Conservation (phyloP, 2,113 vertebrate genomes). For the Philantomba maxwellii region DNA sequence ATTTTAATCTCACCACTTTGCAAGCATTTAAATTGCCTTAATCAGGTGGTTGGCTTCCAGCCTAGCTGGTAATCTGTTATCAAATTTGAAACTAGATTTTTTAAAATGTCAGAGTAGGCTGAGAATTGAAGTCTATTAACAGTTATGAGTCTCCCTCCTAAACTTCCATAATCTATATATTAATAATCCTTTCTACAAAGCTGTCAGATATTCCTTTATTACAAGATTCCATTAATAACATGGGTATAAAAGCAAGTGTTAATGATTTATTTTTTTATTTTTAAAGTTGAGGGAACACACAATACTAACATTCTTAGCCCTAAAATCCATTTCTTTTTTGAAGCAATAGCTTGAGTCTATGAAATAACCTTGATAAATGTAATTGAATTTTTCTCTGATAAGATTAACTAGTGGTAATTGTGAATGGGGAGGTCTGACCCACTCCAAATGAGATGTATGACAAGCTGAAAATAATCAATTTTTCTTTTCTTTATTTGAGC, state of each 20-base stretch:
- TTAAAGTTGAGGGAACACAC: constrained; percentile 41
- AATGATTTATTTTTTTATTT: constrained; percentile 83
- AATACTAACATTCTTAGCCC: constrained; percentile 80
- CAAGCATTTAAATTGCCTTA: constrained; percentile 98
- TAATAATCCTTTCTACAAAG: constrained; percentile 90
- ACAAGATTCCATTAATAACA: constrained; percentile 79
- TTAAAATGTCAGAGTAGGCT: constrained; percentile 96
- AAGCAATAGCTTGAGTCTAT: constrained; percentile 85
- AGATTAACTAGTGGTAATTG: constrained; percentile 95
- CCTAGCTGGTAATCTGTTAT: constrained; percentile 93
- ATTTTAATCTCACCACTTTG: constrained; percentile 99
- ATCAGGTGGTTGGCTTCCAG: constrained; percentile 91
- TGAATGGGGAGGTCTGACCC: constrained; percentile 85
- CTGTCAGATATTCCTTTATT: constrained; percentile 88
- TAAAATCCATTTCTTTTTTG: constrained; percentile 77
- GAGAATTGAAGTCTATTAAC: constrained; percentile 92
- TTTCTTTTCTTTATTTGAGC: constrained; percentile 61
- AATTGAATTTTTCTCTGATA: constrained; percentile 97
- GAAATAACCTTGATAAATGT: constrained; percentile 98
- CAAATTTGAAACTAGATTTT: constrained; percentile 95
- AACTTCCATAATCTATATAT: constrained; percentile 89
- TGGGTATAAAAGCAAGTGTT: constrained; percentile 77
- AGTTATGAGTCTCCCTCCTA: constrained; percentile 89
- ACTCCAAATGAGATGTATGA: constrained; percentile 87
- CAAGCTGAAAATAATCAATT: constrained; percentile 87